Evolutionary conservation across 2,888 invertebrate species (phyloP).

Genomic region (Fabriciana adippe): DNA sequence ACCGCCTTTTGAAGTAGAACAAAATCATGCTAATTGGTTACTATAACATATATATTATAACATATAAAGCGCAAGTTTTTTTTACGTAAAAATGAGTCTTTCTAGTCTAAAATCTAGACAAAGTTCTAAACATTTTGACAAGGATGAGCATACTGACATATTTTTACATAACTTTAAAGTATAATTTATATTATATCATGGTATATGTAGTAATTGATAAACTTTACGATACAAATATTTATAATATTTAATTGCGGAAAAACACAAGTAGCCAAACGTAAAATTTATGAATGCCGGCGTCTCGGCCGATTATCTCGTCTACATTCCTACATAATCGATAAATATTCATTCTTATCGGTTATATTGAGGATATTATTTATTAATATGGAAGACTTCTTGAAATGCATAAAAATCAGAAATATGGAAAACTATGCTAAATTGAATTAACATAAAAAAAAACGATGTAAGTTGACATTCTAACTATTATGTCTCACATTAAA

Average conservation of each 20-base stretch:
- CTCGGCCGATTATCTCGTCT: constrained; percentile 26
- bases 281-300: constrained; percentile 29
- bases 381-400: constrained; percentile 11
- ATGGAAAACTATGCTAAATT: too few species aligned
- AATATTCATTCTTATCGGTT: constrained; percentile 23
- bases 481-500: too few species aligned
- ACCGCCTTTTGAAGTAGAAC: too few species aligned
- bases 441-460: not conserved
- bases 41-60: too few species aligned
- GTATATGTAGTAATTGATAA: constrained; percentile 3
- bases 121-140: too few species aligned
- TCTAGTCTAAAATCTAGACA: too few species aligned
- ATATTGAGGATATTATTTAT: constrained; percentile 13
- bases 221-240: constrained; percentile 22
- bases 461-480: not conserved
- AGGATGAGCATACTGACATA: too few species aligned
- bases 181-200: not conserved
- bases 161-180: not conserved
- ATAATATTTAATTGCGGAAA: constrained; percentile 26
- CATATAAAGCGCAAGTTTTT: too few species aligned
- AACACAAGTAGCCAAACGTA: constrained; percentile 28
- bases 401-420: constrained; percentile 19
- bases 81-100: too few species aligned
- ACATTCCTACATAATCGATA: constrained; percentile 32
- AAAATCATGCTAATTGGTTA: too few species aligned